Evolutionary conservation across 2,888 invertebrate genomes (phyloP).

Genomic region (Carpatolechia fugitivella): DNA sequence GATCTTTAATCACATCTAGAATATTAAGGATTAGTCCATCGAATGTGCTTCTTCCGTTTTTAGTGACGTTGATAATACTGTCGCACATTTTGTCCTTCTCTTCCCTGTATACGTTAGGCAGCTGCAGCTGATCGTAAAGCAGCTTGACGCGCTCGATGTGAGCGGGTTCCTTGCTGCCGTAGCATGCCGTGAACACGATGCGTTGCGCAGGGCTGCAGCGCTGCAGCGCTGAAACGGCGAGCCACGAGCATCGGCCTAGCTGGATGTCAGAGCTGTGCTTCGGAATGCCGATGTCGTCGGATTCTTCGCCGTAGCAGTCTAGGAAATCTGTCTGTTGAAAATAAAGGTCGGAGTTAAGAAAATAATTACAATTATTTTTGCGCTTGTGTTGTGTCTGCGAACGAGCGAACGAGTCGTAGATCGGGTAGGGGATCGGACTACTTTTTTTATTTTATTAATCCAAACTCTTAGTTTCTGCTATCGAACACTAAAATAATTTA

Average conservation of each 20-base stretch:
- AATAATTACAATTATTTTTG: conserved; percentile 23
- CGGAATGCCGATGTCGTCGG: conserved; percentile 70
- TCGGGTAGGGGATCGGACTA: too few species aligned
- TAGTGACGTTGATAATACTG: background rate
- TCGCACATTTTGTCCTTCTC: conserved; percentile 87
- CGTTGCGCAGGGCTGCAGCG: conserved; percentile 82
- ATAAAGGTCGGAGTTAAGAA: background rate
- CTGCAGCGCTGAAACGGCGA: conserved; percentile 88
- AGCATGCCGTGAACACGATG: conserved; percentile 83
- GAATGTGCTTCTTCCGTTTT: background rate
- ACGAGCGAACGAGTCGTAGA: too few species aligned
- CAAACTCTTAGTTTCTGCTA: too few species aligned
- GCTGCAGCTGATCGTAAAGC: conserved; percentile 80
- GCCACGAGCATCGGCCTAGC: conserved; percentile 96
- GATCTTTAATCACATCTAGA: background rate
- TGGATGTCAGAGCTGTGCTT: conserved; percentile 52
- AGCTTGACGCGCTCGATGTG: conserved; percentile 74
- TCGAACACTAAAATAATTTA: too few species aligned
- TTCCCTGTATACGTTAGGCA: conserved; percentile 83
- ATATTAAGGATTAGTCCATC: background rate
- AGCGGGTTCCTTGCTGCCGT: conserved; percentile 83
- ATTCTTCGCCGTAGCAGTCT: conserved; percentile 88
- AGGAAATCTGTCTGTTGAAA: conserved; percentile 86
- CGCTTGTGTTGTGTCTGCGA: too few species aligned
- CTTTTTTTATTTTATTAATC: too few species aligned